Percentiles rank a stretch among this genome's conserved stretches.
These are phyloP conservation scores for Mythimna loreyi DNA, from an alignment of 2,888 invertebrate species.

Conservation along the genomic window DNA sequence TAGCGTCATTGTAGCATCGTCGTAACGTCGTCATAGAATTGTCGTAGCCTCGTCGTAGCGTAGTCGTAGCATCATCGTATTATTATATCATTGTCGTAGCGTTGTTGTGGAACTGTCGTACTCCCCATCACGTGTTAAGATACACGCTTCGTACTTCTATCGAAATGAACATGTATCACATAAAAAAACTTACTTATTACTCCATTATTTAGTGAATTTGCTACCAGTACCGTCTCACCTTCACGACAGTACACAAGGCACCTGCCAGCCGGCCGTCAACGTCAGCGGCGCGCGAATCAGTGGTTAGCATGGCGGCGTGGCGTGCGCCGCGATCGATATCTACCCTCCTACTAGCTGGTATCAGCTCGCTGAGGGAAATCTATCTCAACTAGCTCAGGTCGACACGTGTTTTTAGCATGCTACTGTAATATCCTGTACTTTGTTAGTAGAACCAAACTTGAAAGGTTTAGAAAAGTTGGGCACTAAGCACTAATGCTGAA, in stretches of 20 bases:
- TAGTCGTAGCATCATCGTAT: too few species aligned
- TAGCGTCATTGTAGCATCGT: too few species aligned
- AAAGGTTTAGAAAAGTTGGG: too few species aligned
- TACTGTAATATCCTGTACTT: neutral
- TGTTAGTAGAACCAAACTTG: neutral
- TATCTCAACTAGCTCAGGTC: conserved; percentile 31
- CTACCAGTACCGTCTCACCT: conserved; percentile 59
- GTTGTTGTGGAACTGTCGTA: neutral
- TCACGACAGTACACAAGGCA: conserved; percentile 72
- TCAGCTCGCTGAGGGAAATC: conserved; percentile 38
- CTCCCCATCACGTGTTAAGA: neutral
- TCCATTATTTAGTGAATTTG: conserved; percentile 3
- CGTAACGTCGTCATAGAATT: too few species aligned
- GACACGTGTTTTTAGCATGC: conserved; percentile 21
- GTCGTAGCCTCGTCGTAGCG: too few species aligned
- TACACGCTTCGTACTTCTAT: neutral
- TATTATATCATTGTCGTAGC: neutral
- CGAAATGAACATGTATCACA: neutral
- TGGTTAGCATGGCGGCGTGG: conserved; percentile 70
- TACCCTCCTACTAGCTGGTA: conserved; percentile 63
- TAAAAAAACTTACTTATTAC: neutral
- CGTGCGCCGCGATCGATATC: conserved; percentile 75
- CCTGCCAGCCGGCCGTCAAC: conserved; percentile 80
- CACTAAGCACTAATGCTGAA: too few species aligned
- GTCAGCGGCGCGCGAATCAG: conserved; percentile 78